Conservation (phyloP, 1,140 invertebrate species). For the Drosophila kanapiae region DNA sequence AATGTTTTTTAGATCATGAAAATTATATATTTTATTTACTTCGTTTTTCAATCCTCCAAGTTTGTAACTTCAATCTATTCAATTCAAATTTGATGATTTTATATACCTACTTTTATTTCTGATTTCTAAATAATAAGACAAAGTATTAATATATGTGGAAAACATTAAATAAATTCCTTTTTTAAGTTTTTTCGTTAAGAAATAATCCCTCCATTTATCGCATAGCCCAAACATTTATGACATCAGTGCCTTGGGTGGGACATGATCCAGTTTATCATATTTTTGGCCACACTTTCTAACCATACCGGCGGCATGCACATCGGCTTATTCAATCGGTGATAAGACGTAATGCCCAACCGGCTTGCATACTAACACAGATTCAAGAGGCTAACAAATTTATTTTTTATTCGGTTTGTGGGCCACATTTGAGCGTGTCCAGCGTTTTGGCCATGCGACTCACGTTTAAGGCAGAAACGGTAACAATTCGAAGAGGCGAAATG, state of each 20-base stretch:
- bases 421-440: constrained; percentile 75
- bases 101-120: too few species aligned
- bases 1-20: too few species aligned
- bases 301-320: constrained; percentile 15
- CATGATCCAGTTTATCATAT: constrained; percentile 4
- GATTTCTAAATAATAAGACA: too few species aligned
- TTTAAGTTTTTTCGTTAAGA: too few species aligned
- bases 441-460: constrained; percentile 71
- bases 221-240: background rate
- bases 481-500: constrained; percentile 20
- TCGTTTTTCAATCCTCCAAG: too few species aligned
- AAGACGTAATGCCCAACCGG: constrained; percentile 75
- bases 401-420: constrained; percentile 52
- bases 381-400: constrained; percentile 59
- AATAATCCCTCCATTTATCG: background rate
- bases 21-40: too few species aligned
- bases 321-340: constrained; percentile 74
- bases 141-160: too few species aligned
- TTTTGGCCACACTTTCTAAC: constrained; percentile 69
- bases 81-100: too few species aligned
- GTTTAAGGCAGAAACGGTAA: constrained; percentile 59
- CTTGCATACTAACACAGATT: constrained; percentile 68
- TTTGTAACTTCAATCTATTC: too few species aligned
- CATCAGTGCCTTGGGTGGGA: background rate
- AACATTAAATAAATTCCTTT: too few species aligned